Conservation (phyloP, 2,888 invertebrate species). For the Melanchra persicariae region DNA sequence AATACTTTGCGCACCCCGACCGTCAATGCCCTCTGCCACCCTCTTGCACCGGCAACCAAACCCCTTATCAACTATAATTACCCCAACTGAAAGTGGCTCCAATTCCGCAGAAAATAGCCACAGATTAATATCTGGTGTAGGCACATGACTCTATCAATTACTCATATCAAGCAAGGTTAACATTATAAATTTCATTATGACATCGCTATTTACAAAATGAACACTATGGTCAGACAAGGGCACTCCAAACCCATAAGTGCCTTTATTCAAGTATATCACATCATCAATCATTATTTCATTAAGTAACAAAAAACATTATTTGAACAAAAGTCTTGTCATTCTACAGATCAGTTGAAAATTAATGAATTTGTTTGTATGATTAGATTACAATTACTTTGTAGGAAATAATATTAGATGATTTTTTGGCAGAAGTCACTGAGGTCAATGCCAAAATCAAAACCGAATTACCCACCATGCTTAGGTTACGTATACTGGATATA, state of each 20-base stretch:
- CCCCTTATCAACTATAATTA: neutral
- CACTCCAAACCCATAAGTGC: slow-evolving; percentile 29
- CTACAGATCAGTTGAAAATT: slow-evolving; percentile 33
- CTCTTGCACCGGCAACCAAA: neutral
- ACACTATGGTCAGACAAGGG: slow-evolving; percentile 28
- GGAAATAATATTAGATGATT: slow-evolving; percentile 25
- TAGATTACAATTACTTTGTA: slow-evolving; percentile 28
- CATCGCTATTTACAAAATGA: slow-evolving; percentile 40
- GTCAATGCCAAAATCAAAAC: slow-evolving; percentile 31
- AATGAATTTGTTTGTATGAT: slow-evolving; percentile 36
- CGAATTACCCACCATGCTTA: neutral
- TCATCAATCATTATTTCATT: slow-evolving; percentile 58
- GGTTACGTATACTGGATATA: neutral
- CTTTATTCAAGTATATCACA: slow-evolving; percentile 43
- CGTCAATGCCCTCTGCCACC: too few species aligned
- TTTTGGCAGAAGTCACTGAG: slow-evolving; percentile 33
- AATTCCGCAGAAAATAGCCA: neutral
- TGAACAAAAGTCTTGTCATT: slow-evolving; percentile 43
- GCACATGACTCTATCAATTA: slow-evolving; percentile 18
- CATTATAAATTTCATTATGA: slow-evolving; percentile 35
- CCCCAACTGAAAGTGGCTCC: neutral
- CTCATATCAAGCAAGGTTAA: slow-evolving; percentile 29
- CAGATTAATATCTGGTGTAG: neutral
- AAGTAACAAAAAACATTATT: slow-evolving; percentile 41
- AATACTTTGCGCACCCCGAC: too few species aligned